Evolutionary conservation across 2,888 invertebrate genomes (phyloP), one percentile per base, ranked within the genome.

Genomic region (Drosophila phalerata): DNA sequence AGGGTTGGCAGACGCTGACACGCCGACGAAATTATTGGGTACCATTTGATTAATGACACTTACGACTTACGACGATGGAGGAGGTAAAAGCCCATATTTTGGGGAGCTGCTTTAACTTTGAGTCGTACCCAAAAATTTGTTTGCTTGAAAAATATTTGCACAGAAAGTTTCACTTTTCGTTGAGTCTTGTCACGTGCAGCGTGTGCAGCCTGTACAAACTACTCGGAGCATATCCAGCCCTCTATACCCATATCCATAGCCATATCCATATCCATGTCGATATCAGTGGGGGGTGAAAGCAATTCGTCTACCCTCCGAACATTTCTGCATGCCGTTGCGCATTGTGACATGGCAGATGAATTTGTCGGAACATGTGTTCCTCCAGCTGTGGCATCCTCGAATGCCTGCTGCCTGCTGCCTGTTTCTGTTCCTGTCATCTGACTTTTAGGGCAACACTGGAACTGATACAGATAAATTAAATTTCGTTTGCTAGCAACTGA

Each of bases 401-500:
- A 38, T 49, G 48, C 11, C 48, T 47, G 40, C 17, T 42, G n/a
- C 65, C 57, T 52, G 43, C 34, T n/a, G n/a, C n/a, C n/a, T n/a
- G n/a, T n/a, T n/a, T n/a, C n/a, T n/a, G n/a, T n/a, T 57, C 15
- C 69, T 62, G 67, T 49, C 77, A 61, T 25, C 57, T 52, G 58
- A 8, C 32, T 32, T 55, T 28, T 45, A 49, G 63, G 34, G 58
- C 58, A 64, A 51, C 48, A 25, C 28, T 71, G 87, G 76, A 86
- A 87, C 89, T 88, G 89, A 87, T 88, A 87, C 81, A 85, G 83
- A 90, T 89, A 90, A 90, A 90, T 88, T 87, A 73, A 88, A 87
- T 85, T 83, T 76, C 60, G 65, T 63, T 75, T 69, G 69, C 49
- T 69, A 64, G 43, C 43, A 34, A 56, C 25, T 30, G 32, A 67